These are phyloP conservation scores for Metacarcinus magister DNA, from an alignment of 2,888 invertebrate species.

Conservation along the genomic window DNA sequence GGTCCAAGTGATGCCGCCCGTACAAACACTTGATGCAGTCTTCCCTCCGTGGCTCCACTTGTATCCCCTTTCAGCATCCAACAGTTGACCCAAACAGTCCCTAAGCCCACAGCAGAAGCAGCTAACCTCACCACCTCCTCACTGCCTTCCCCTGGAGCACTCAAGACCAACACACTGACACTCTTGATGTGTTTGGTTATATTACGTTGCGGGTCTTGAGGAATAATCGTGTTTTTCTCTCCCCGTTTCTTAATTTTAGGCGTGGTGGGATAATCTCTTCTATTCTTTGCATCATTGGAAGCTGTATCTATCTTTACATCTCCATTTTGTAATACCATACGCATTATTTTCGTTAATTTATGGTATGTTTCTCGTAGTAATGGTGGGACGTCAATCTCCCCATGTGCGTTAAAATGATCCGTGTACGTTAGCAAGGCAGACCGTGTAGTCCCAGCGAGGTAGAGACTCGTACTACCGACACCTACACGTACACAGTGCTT, in stretches of 20 bases:
- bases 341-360: constrained; percentile 58
- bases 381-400: constrained; percentile 68
- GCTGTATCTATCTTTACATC: neutral
- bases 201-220: neutral
- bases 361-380: constrained; percentile 27
- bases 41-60: constrained; percentile 80
- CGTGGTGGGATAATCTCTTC: neutral
- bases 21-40: constrained; percentile 67
- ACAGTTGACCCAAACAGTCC: constrained; percentile 64
- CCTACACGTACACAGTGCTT: constrained; percentile 60
- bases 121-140: constrained; percentile 61
- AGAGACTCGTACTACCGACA: constrained; percentile 57
- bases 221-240: neutral
- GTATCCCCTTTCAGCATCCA: constrained; percentile 81
- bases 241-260: neutral
- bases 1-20: constrained; percentile 51
- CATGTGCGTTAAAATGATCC: constrained; percentile 46
- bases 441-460: constrained; percentile 65
- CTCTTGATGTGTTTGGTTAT: neutral
- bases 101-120: constrained; percentile 70
- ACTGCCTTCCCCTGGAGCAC: constrained; percentile 63
- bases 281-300: neutral
- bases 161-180: constrained; percentile 70
- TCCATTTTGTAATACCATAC: constrained; percentile 50
- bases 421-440: constrained; percentile 55